Evolutionary conservation across 2,797 vertebrate genomes (phyloP), one percentile per base, ranked within the genome.

Genomic region (Limnodromus scolopaceus): DNA sequence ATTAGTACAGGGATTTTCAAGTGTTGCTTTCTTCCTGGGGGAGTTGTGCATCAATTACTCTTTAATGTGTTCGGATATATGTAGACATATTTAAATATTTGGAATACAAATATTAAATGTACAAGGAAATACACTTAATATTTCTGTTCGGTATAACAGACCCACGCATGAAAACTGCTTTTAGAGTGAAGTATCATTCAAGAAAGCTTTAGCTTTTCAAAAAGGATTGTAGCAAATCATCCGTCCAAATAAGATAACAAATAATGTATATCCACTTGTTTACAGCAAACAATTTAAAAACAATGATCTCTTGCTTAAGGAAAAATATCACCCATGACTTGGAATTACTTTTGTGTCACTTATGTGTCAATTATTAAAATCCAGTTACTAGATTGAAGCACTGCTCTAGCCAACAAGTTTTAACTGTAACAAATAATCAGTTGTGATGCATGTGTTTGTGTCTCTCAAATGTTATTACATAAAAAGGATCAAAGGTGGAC

Each of bases 51-150:
- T 78, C 93, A 82, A 45, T 91, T 90, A 83, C 39, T 92, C 92
- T 97, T 97, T 95, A 98, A 98, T 95, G 92, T 96, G 92, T 94
- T 97, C 93, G 91, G 90, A 96, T 91, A 78, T 74, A 96, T 57
- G 72, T 64, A 96, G 89, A 89, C 75, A 84, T 85, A 95, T 66
- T 94, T 95, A 96, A 96, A 92, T 95, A 96, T 78, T 36, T 92
- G 66, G 76, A 95, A 92, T 96, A 95, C 70, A 96, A 96, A 96
- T 95, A 97, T 96, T 97, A 97, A 98, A 96, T 98, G 96, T 97
- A 96, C 91, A 96, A 82, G 45, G 41, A 95, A 96, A 98, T 97
- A 98, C 97, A 98, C 95, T 97, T 97, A 97, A 97, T 96, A 97
- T 94, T 97, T 87, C 77, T 92, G 55, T 81, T 96, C 72, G 32